Percentiles rank a stretch among this genome's conserved stretches.
Conservation (phyloP, 64 coral and sea anemone species). For the Platygyra sinensis region DNA sequence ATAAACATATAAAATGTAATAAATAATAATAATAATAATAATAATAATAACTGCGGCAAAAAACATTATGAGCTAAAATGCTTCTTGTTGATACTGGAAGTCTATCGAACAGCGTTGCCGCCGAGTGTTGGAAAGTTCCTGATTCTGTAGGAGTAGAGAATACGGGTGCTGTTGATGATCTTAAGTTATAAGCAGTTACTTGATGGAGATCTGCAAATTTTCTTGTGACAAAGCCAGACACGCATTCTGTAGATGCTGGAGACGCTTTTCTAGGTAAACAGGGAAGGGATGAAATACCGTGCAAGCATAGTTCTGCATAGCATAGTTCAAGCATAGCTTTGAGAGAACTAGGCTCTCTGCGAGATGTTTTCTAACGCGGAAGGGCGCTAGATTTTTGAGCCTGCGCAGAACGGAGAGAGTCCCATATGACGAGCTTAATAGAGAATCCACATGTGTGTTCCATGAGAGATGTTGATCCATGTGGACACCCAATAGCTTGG, state of each 20-base stretch:
- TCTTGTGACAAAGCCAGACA: constrained; percentile 55
- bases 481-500: constrained; percentile 46
- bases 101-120: too few relatives aligned
- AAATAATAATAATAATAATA: too few relatives aligned
- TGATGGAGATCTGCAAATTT: neutral
- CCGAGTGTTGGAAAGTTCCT: neutral
- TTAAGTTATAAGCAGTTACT: neutral
- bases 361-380: constrained; percentile 48
- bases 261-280: constrained; percentile 41
- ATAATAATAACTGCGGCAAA: too few relatives aligned
- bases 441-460: constrained; percentile 44
- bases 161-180: neutral
- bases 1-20: too few relatives aligned
- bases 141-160: neutral
- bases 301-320: constrained; percentile 34
- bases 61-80: too few relatives aligned
- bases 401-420: constrained; percentile 50
- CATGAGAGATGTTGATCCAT: constrained; percentile 58
- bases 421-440: constrained; percentile 25
- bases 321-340: too few relatives aligned
- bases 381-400: constrained; percentile 57
- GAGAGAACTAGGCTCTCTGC: constrained; percentile 46
- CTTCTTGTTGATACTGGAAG: too few relatives aligned
- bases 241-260: constrained; percentile 43
- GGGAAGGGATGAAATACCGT: constrained; percentile 27